Conservation (phyloP, 2,888 invertebrate genomes). For the Phrixothrix hirtus region DNA sequence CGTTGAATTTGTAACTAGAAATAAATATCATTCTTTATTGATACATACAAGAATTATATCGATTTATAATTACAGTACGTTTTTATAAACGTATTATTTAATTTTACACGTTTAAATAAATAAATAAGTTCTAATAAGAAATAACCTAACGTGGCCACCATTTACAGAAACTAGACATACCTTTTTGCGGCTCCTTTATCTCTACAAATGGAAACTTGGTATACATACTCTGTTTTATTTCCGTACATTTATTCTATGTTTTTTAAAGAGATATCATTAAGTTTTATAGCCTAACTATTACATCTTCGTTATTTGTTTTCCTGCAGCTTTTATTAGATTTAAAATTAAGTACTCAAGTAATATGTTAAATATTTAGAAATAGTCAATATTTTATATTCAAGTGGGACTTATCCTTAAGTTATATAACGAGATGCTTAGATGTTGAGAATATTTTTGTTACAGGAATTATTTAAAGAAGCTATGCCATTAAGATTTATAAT, state of each 20-base stretch:
- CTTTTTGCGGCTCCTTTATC: conserved; percentile 30
- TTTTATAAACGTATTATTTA: conserved; percentile 16
- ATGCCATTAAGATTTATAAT: conserved; percentile 19
- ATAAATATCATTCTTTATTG: too few species aligned
- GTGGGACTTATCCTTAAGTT: too few species aligned
- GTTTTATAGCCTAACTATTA: conserved; percentile 8
- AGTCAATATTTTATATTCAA: too few species aligned
- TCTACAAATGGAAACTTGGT: conserved; percentile 33
- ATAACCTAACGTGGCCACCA: conserved; percentile 25
- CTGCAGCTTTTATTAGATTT: too few species aligned
- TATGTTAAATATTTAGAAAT: too few species aligned
- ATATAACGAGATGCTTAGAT: too few species aligned
- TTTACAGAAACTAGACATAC: conserved; percentile 34
- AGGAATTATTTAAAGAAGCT: conserved; percentile 9
- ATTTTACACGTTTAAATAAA: conserved; percentile 15
- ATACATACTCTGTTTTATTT: conserved; percentile 16
- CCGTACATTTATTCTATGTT: conserved; percentile 13
- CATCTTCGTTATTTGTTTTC: not conserved
- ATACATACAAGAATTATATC: too few species aligned
- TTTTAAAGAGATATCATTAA: conserved; percentile 5
- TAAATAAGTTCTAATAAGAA: conserved; percentile 19
- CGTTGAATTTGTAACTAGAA: too few species aligned
- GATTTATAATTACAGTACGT: conserved; percentile 6
- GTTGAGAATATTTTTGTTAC: too few species aligned
- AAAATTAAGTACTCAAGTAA: too few species aligned